Evolutionary conservation across 2,113 vertebrate species (phyloP).

Genomic region (Etheostoma spectabile): DNA sequence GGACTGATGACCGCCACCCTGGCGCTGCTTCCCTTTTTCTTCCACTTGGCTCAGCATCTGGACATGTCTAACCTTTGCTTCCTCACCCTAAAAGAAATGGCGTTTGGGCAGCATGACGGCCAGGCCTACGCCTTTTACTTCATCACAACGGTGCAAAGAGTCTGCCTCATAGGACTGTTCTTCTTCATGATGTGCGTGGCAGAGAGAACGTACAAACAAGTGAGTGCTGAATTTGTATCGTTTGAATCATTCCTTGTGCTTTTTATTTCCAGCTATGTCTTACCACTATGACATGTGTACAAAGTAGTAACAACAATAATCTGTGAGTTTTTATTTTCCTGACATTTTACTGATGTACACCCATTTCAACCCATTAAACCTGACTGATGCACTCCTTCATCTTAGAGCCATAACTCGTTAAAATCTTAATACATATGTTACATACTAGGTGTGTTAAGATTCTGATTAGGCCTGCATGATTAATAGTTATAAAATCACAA

Average conservation of each 20-base stretch:
- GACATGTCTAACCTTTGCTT: constrained; percentile 85
- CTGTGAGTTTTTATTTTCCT: background rate
- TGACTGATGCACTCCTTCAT: background rate
- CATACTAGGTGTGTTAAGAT: too few species aligned
- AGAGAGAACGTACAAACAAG: constrained; percentile 98
- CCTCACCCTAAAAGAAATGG: constrained; percentile 80
- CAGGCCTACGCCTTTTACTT: constrained; percentile 82
- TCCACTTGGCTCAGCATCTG: constrained; percentile 88
- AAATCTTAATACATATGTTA: too few species aligned
- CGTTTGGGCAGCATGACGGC: constrained; percentile 81
- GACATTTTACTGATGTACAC: background rate
- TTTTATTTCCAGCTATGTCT: background rate
- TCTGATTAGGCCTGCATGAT: too few species aligned
- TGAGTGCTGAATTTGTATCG: constrained; percentile 43
- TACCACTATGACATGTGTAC: too few species aligned
- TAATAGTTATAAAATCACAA: too few species aligned
- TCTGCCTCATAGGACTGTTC: constrained; percentile 94
- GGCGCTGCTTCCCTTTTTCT: constrained; percentile 90
- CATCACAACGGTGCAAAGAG: constrained; percentile 91
- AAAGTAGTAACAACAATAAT: background rate
- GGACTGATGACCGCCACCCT: constrained; percentile 88
- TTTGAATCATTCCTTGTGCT: background rate
- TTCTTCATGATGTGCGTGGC: constrained; percentile 99
- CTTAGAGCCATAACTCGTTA: too few species aligned
- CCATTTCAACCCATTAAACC: background rate